phyloP scores from a whole-genome alignment of 1,140 invertebrate genomes.

The Kradibia gibbosae region DNA sequence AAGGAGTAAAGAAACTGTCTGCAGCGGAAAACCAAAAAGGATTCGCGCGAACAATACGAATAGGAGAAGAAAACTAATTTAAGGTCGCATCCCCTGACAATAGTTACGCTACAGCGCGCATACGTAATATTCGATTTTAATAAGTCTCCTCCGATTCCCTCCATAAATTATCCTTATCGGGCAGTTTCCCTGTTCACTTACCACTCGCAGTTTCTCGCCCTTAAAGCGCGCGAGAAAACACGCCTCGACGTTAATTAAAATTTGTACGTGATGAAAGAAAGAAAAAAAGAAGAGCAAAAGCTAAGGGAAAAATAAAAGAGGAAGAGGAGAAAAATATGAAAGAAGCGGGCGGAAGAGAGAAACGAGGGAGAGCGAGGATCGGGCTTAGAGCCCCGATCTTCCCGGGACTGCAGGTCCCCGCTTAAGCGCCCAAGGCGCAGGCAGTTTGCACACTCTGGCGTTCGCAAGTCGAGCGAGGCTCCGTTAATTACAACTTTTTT shows the following conservation, averaged over 20 bases:
- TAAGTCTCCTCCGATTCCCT: slow-evolving; percentile 35
- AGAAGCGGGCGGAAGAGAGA: not conserved
- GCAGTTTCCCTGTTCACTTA: not conserved
- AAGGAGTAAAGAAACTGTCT: no score
- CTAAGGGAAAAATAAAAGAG: not conserved
- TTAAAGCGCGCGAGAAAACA: not conserved
- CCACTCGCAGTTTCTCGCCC: not conserved
- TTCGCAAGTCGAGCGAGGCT: slow-evolving; percentile 42
- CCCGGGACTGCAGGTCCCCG: not conserved
- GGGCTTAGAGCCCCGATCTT: slow-evolving; percentile 4
- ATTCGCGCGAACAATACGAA: no score
- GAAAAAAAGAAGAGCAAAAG: not conserved
- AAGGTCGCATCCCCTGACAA: no score
- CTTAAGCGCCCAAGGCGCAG: slow-evolving; percentile 39
- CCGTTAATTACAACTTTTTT: slow-evolving; percentile 53
- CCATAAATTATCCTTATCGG: slow-evolving; percentile 46
- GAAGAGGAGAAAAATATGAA: not conserved
- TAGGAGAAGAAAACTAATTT: no score
- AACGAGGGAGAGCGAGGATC: not conserved
- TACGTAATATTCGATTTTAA: slow-evolving; percentile 10
- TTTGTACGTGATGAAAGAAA: slow-evolving; percentile 49
- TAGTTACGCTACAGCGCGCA: not conserved
- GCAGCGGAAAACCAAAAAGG: no score
- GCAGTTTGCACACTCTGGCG: slow-evolving; percentile 4
- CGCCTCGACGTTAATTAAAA: slow-evolving; percentile 50